Evolutionary conservation across 2,888 invertebrate genomes (phyloP), one percentile per base, ranked within the genome.

Genomic region (Phlogophora meticulosa): DNA sequence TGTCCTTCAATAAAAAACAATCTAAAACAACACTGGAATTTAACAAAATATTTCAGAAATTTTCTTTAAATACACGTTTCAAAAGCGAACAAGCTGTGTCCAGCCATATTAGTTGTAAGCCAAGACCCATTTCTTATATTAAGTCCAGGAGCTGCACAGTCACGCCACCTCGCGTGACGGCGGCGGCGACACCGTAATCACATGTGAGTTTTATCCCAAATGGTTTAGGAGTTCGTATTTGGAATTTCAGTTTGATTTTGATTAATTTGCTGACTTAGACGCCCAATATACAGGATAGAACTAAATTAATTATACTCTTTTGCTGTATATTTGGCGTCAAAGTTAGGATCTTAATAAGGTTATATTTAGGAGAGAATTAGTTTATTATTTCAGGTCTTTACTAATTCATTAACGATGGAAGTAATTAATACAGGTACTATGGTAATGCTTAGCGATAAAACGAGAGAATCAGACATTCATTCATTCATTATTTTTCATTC

Each of bases 121-220:
- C 53, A 64, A 38, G 62, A 69, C 49, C 72, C 72, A 74, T 81
- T 84, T 78, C 72, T 68, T 71, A 80, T 83, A 79, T 85, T 76
- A 76, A 74, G 38, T 68, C 48, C 57, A 36, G 70, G 32, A 53
- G 53, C 43, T 53, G n/a, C 36, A 24, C 49, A 40, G 67, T 69
- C 87, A 87, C 85, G 87, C 73, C 76, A 87, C 69, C 70, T 87
- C n/a, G 85, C 87, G 86, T 86, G 86, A 72, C 61, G 34, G 17
- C n/a, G n/a, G n/a, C n/a, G n/a, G n/a, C n/a, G n/a, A n/a, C n/a
- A 20, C 32, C n/a, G 58, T 58, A 70, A 67, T 76, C 61, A 65
- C 45, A 56, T 43, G 52, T 67, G 34, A 15, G 22, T 43, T 76
- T 66, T 45, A 53, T 51, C 17, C 24, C 32, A 58, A 61, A 62